A percentile compares a stretch with the other conserved stretches of the same genome.
These are phyloP conservation scores for Leptinotarsa tumamoca DNA, from an alignment of 2,888 invertebrate genomes.

Conservation along the genomic window DNA sequence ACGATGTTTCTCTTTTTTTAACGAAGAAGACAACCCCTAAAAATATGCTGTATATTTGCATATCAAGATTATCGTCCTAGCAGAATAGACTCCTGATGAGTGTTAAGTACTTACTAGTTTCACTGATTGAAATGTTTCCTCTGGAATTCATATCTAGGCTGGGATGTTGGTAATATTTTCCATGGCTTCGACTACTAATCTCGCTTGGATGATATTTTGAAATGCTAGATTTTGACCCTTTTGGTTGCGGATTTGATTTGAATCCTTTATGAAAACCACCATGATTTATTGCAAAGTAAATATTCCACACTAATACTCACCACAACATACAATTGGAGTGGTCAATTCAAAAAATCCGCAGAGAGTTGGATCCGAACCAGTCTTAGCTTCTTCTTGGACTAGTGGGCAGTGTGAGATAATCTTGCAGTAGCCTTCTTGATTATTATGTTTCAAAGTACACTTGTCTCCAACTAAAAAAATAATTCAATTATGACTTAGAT, in stretches of 20 bases:
- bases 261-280: not conserved
- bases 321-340: constrained; percentile 61
- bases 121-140: not conserved
- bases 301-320: constrained; percentile 22
- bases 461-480: constrained; percentile 51
- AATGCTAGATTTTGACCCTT: not conserved
- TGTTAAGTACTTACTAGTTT: not conserved
- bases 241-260: not conserved
- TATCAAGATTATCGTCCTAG: too few relatives aligned
- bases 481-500: not conserved
- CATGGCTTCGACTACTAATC: not conserved
- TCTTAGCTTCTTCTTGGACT: constrained; percentile 57
- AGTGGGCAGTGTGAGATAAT: constrained; percentile 55
- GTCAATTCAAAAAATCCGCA: constrained; percentile 57
- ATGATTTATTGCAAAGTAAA: too few relatives aligned
- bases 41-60: too few relatives aligned
- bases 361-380: constrained; percentile 56
- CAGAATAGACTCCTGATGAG: too few relatives aligned
- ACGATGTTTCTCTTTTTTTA: too few relatives aligned
- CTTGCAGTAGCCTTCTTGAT: constrained; percentile 55
- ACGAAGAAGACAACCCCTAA: too few relatives aligned
- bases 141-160: not conserved
- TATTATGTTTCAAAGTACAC: constrained; percentile 52
- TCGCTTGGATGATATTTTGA: constrained; percentile 1
- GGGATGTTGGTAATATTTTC: not conserved